phyloP scores from a whole-genome alignment of 2,888 invertebrate species.

The Tachina fera region DNA sequence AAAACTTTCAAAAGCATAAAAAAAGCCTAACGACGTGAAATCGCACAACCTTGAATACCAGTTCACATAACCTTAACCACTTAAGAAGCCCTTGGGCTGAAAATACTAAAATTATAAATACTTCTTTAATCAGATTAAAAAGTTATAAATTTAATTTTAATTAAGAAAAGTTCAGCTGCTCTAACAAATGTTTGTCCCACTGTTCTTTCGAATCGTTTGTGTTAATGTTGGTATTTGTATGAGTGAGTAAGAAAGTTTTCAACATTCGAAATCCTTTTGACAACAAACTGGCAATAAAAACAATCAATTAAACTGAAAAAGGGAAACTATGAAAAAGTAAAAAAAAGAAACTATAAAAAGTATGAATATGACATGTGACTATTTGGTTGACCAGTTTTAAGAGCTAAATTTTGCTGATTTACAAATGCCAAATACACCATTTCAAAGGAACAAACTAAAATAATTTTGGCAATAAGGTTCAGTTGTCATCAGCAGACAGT shows the following conservation, averaged over 20 bases:
- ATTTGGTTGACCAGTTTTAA: conserved; percentile 14
- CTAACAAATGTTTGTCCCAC: neutral
- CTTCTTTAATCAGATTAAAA: no score
- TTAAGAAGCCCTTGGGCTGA: no score
- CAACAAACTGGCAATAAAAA: conserved; percentile 22
- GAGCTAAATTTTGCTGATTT: conserved; percentile 19
- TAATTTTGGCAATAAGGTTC: neutral
- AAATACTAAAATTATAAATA: no score
- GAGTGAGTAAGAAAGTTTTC: conserved; percentile 22
- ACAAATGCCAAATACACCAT: conserved; percentile 21
- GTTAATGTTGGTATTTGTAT: neutral
- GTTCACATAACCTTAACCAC: no score
- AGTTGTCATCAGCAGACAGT: neutral
- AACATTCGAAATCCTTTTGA: conserved; percentile 28
- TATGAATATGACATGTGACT: conserved; percentile 35
- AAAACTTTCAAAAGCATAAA: no score
- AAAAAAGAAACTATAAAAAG: neutral
- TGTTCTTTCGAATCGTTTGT: neutral
- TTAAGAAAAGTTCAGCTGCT: no score
- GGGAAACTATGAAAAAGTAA: neutral
- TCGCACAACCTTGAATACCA: no score
- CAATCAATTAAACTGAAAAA: conserved; percentile 38
- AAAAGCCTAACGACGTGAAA: no score
- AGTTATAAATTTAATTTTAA: no score
- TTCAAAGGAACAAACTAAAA: neutral